phyloP scores from a whole-genome alignment of 2,797 vertebrate species.

The Dryobates pubescens region DNA sequence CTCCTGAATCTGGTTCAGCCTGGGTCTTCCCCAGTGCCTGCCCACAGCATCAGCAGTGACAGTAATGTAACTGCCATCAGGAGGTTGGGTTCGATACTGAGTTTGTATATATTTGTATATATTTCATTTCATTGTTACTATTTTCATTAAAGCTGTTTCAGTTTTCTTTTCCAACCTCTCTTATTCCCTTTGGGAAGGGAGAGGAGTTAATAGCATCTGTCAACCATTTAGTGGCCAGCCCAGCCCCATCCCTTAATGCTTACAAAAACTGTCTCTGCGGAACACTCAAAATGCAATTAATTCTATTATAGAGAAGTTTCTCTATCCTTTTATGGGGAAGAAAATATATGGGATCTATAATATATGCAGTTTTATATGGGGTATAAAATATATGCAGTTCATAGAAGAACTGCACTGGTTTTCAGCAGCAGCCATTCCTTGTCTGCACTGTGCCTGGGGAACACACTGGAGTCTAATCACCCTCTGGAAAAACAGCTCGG shows the following conservation, averaged over 20 bases:
- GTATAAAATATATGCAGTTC: too few relatives aligned
- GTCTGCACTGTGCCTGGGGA: fast-evolving
- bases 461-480: neutral
- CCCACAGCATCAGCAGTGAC: neutral
- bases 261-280: neutral
- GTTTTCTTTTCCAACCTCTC: too few relatives aligned
- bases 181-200: neutral
- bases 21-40: too few relatives aligned
- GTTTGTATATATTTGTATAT: neutral
- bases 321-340: neutral
- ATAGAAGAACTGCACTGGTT: neutral
- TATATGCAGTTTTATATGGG: too few relatives aligned
- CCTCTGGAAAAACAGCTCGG: neutral
- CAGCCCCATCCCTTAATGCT: neutral
- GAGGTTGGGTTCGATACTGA: neutral
- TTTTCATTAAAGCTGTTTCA: too few relatives aligned
- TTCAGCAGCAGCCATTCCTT: neutral
- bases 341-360: neutral
- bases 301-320: neutral
- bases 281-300: neutral
- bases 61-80: neutral
- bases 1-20: too few relatives aligned
- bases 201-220: neutral
- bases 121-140: neutral
- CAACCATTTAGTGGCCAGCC: neutral